Evolutionary conservation across 2,113 vertebrate genomes (phyloP), one percentile per base, ranked within the genome.

Genomic region (Dinomys branickii): DNA sequence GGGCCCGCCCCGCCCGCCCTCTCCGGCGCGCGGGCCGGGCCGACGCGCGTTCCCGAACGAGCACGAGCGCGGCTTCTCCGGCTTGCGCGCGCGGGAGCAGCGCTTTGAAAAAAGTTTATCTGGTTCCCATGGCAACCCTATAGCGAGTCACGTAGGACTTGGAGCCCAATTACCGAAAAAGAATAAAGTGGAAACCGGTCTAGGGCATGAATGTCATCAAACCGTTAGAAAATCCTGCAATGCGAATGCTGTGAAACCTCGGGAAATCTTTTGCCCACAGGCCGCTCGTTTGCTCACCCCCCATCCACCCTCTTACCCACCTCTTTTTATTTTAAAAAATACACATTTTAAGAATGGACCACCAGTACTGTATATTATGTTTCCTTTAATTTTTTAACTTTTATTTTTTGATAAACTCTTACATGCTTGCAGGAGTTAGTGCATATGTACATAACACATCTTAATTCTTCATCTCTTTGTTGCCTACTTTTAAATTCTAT

Each of bases 31-130:
- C 2, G 5, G 0, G 30, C 41, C 7, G 7, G 22, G 17, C 4
- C 2, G 3, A 2, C 10, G 24, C 0, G n/a, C 41, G 20, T 9
- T 6, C 20, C 16, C 0, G 11, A 4, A 26, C 12, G 12, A 4
- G 33, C 12, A 6, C 19, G 12, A 0, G 24, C 30, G 0, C 2
- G 7, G 50, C 11, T 19, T 63, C 14, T 28, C 2, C 0, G 0
- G 59, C 75, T 16, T 1, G 24, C 12, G 8, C 47, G 59, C 2
- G 8, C 10, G 7, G 2, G 6, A 41, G 22, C 1, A 4, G 54
- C n/a, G 56, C 47, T 87, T 77, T 77, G 58, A 92, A 93, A 65
- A 91, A 94, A 96, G 85, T 96, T 84, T 85, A 33, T 41, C 69
- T 56, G n/a, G 77, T 95, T 3, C 5, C 89, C 82, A 52, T 91